These are phyloP conservation scores for Gobius niger DNA, from an alignment of 2,113 vertebrate genomes.

Conservation along the genomic window DNA sequence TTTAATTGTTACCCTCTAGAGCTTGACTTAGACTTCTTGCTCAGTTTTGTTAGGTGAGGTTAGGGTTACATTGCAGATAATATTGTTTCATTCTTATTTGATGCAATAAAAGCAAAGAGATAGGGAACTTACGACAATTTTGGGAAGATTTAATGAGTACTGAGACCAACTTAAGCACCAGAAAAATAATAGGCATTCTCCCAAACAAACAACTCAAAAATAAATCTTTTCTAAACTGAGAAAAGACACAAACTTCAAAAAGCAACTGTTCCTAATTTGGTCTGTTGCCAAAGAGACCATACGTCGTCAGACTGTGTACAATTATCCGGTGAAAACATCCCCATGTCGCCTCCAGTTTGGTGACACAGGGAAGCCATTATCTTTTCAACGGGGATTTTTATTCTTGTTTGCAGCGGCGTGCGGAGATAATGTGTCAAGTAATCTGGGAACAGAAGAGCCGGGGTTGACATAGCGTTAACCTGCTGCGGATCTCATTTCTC, in stretches of 20 bases:
- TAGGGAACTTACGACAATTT: not conserved
- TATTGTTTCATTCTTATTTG: not conserved
- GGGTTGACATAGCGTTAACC: constrained; percentile 47
- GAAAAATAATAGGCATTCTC: not conserved
- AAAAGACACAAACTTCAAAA: constrained; percentile 19
- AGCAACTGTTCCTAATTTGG: constrained; percentile 1
- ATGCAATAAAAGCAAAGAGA: not conserved
- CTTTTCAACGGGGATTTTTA: constrained; percentile 20
- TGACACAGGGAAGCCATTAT: constrained; percentile 41
- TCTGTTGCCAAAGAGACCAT: constrained; percentile 5
- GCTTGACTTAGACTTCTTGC: no score
- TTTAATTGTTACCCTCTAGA: no score
- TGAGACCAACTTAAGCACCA: not conserved
- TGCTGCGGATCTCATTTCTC: constrained; percentile 49
- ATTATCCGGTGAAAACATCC: constrained; percentile 27
- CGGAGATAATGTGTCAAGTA: constrained; percentile 49
- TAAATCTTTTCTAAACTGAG: not conserved
- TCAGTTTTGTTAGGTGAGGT: no score
- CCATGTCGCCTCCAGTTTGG: constrained; percentile 12
- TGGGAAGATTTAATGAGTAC: not conserved
- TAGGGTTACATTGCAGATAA: no score
- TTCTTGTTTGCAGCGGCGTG: constrained; percentile 32
- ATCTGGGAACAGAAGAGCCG: constrained; percentile 36
- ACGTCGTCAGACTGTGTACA: constrained; percentile 18
- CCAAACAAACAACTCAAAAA: constrained; percentile 6